A percentile compares a stretch with the other conserved stretches of the same genome.
Conservation (phyloP, 1,140 invertebrate species). For the Penaeus indicus region DNA sequence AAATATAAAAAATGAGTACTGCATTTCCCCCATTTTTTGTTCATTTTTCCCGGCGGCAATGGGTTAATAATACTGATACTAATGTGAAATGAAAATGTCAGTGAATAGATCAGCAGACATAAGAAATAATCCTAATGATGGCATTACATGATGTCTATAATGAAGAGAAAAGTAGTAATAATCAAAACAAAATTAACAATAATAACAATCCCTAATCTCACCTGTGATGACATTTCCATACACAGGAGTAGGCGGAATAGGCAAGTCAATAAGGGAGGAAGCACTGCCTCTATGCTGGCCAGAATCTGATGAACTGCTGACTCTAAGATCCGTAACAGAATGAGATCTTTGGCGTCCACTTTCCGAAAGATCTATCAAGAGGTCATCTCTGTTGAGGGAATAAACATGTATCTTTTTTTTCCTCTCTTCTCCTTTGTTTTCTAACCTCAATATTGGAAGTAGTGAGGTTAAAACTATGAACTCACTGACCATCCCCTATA, state of each 20-base stretch:
- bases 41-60: too few relatives aligned
- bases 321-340: slow-evolving; percentile 66
- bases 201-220: slow-evolving; percentile 6
- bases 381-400: slow-evolving; percentile 70
- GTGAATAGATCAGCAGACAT: too few relatives aligned
- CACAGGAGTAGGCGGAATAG: slow-evolving; percentile 68
- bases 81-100: too few relatives aligned
- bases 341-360: slow-evolving; percentile 51
- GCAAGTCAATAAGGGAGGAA: slow-evolving; percentile 47
- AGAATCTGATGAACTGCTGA: slow-evolving; percentile 58
- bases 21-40: too few relatives aligned
- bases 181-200: background rate
- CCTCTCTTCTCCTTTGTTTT: background rate
- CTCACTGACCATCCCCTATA: too few relatives aligned
- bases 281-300: slow-evolving; percentile 61
- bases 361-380: slow-evolving; percentile 72
- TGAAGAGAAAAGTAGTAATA: background rate
- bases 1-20: too few relatives aligned
- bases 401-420: background rate
- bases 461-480: too few relatives aligned
- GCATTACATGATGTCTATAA: too few relatives aligned
- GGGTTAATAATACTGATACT: too few relatives aligned
- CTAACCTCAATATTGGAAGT: too few relatives aligned
- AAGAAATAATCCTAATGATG: too few relatives aligned
- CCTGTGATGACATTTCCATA: slow-evolving; percentile 45